phyloP scores from a whole-genome alignment of 1,140 invertebrate genomes.

The Scaptomyza graminum region DNA sequence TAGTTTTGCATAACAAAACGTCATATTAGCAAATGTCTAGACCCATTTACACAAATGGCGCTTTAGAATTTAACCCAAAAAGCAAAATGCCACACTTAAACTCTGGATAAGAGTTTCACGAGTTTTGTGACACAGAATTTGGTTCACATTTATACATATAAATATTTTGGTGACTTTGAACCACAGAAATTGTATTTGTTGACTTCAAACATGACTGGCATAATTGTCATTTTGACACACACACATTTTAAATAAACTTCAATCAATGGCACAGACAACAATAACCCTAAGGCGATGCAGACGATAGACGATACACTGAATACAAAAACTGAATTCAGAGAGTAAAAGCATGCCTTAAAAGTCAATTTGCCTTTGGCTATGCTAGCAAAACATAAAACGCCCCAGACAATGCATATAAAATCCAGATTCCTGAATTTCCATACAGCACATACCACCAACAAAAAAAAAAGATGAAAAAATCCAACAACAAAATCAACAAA shows the following conservation, averaged over 20 bases:
- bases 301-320: conserved; percentile 70
- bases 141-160: neutral
- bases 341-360: conserved; percentile 65
- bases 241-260: conserved; percentile 73
- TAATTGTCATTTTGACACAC: conserved; percentile 74
- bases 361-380: conserved; percentile 77
- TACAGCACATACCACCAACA: conserved; percentile 49
- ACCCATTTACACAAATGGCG: conserved; percentile 61
- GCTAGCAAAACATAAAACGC: conserved; percentile 73
- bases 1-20: conserved; percentile 14
- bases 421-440: conserved; percentile 66
- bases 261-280: conserved; percentile 74
- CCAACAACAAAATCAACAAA: conserved; percentile 15
- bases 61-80: conserved; percentile 1
- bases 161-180: conserved; percentile 21
- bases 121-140: conserved; percentile 8
- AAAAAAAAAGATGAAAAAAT: conserved; percentile 35
- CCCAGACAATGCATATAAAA: conserved; percentile 72
- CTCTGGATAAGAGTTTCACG: conserved; percentile 26
- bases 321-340: conserved; percentile 32
- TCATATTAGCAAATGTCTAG: conserved; percentile 54
- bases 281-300: conserved; percentile 50
- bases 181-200: conserved; percentile 27
- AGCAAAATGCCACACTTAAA: conserved; percentile 35
- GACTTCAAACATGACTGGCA: conserved; percentile 47